These are phyloP conservation scores for Acrossocheilus fasciatus DNA, from an alignment of 2,797 vertebrate species.

Conservation along the genomic window DNA sequence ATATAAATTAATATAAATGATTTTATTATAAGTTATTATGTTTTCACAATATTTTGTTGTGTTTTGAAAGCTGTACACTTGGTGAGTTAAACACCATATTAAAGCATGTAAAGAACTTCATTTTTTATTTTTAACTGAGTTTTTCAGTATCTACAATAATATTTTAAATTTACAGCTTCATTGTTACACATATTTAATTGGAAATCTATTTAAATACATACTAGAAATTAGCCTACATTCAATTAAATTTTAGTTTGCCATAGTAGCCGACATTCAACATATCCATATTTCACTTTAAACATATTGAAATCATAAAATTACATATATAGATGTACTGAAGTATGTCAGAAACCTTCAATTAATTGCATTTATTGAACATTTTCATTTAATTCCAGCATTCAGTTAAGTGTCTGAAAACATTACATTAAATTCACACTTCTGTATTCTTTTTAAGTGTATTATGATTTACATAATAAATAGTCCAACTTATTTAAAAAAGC, in stretches of 20 bases:
- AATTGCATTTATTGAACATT: not conserved
- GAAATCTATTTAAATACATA: not conserved
- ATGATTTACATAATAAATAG: not conserved
- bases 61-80: not conserved
- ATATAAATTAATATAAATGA: not conserved
- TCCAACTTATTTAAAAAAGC: too few species aligned
- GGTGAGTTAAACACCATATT: not conserved
- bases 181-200: not conserved
- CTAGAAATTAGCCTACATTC: not conserved
- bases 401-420: constrained; percentile 4
- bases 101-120: not conserved
- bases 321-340: not conserved
- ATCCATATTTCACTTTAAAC: not conserved
- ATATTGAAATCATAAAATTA: not conserved
- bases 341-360: not conserved
- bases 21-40: not conserved
- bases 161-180: not conserved
- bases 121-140: not conserved
- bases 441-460: not conserved
- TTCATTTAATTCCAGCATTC: not conserved
- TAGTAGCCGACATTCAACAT: not conserved
- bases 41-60: not conserved
- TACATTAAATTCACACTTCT: not conserved
- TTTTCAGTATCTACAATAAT: not conserved
- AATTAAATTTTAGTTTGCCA: not conserved